Conservation (phyloP, 2,888 invertebrate genomes). For the Nomada hirtipes region DNA sequence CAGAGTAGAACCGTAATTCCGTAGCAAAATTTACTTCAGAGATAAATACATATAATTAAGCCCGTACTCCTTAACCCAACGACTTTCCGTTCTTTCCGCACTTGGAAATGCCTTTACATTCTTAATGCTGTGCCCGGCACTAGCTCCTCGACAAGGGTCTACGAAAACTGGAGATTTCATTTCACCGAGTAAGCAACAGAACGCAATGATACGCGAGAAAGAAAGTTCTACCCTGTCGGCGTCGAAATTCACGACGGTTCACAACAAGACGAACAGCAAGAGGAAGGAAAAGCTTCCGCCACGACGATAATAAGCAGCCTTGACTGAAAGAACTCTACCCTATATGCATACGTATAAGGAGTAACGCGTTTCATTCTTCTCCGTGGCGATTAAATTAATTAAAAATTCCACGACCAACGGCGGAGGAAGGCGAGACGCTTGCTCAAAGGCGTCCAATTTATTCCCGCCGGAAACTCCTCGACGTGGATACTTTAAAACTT, state of each 20-base stretch:
- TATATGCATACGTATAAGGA: background rate
- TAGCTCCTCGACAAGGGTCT: background rate
- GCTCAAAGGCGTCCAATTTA: constrained; percentile 34
- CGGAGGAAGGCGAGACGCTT: background rate
- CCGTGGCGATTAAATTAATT: constrained; percentile 30
- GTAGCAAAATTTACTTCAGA: background rate
- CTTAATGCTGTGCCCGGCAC: background rate
- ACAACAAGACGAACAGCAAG: background rate
- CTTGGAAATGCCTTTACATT: background rate
- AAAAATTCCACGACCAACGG: constrained; percentile 3
- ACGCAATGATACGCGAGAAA: background rate
- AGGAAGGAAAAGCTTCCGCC: background rate
- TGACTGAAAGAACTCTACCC: background rate
- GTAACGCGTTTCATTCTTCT: constrained; percentile 5
- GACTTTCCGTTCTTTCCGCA: background rate
- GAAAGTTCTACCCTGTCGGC: background rate
- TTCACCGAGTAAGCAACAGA: background rate
- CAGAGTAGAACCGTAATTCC: too few species aligned
- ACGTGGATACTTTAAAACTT: constrained; percentile 16
- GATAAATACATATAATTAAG: background rate
- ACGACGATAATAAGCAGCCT: background rate
- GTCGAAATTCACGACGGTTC: background rate
- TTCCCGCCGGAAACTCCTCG: constrained; percentile 18
- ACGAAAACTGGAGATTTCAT: background rate
- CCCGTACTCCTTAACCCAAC: background rate